phyloP scores from a whole-genome alignment of 2,113 vertebrate species.

The Mesitornis unicolor region DNA sequence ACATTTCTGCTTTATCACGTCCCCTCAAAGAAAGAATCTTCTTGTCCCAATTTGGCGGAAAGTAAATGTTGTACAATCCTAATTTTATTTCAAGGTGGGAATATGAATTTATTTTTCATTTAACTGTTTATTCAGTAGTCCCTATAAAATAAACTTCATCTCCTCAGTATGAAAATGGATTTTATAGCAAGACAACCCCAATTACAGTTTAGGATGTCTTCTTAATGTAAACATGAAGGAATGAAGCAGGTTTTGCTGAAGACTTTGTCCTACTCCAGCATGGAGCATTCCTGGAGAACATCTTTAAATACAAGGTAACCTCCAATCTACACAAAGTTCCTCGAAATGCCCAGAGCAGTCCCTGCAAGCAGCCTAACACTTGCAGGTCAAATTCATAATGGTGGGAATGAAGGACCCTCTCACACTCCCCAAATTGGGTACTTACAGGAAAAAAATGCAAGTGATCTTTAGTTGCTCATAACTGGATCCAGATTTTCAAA shows the following conservation, averaged over 20 bases:
- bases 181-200: not conserved
- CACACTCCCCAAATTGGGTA: not conserved
- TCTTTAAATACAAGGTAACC: not conserved
- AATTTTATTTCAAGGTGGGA: not conserved
- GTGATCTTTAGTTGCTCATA: not conserved
- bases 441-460: not conserved
- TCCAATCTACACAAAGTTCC: not conserved
- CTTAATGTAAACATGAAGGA: conserved; percentile 21
- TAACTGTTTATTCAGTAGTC: not conserved
- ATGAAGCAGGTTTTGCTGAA: not conserved
- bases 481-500: not conserved
- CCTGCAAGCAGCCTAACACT: not conserved
- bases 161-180: not conserved
- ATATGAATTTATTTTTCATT: not conserved
- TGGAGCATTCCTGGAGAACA: not conserved
- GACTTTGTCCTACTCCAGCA: not conserved
- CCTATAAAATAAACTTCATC: not conserved
- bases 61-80: not conserved
- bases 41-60: not conserved
- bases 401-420: not conserved
- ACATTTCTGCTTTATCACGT: not conserved
- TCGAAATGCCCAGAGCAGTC: not conserved
- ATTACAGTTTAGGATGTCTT: not conserved
- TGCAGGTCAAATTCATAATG: not conserved
- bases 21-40: not conserved